A percentile compares a stretch with the other conserved stretches of the same genome.
These are phyloP conservation scores for Rhinichthys osculus DNA, from an alignment of 2,797 vertebrate genomes.

Conservation along the genomic window DNA sequence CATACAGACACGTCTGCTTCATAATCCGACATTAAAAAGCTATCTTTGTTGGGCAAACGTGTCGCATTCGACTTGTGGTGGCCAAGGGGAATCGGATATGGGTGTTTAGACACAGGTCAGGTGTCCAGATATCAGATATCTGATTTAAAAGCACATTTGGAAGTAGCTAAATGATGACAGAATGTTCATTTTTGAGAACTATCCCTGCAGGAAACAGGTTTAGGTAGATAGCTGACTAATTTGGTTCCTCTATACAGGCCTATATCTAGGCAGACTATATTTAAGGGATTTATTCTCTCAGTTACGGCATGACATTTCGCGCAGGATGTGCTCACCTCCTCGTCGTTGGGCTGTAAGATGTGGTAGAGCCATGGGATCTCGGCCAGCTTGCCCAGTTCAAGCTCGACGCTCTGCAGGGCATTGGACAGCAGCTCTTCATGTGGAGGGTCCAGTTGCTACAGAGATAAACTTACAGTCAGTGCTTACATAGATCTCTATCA, in stretches of 20 bases:
- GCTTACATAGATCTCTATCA: background rate
- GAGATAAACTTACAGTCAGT: conserved; percentile 49
- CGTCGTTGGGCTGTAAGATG: conserved; percentile 93
- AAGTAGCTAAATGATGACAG: background rate
- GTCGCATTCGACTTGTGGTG: background rate
- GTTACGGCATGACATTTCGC: background rate
- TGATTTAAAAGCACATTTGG: background rate
- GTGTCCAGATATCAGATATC: background rate
- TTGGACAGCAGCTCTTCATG: conserved; percentile 92
- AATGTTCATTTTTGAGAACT: background rate
- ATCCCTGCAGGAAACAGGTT: too few species aligned
- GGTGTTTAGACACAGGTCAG: background rate
- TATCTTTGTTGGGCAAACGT: background rate
- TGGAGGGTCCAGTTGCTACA: conserved; percentile 91
- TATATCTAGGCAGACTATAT: background rate
- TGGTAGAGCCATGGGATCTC: conserved; percentile 96
- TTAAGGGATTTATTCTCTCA: background rate
- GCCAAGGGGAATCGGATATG: background rate
- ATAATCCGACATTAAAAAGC: too few species aligned
- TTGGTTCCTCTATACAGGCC: background rate
- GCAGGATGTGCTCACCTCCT: conserved; percentile 83
- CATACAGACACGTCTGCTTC: too few species aligned
- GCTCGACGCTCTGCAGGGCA: conserved; percentile 89
- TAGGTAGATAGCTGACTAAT: background rate
- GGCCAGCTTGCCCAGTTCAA: conserved; percentile 88